Conservation (phyloP, 1,140 invertebrate species). For the Lordiphosa mommai region DNA sequence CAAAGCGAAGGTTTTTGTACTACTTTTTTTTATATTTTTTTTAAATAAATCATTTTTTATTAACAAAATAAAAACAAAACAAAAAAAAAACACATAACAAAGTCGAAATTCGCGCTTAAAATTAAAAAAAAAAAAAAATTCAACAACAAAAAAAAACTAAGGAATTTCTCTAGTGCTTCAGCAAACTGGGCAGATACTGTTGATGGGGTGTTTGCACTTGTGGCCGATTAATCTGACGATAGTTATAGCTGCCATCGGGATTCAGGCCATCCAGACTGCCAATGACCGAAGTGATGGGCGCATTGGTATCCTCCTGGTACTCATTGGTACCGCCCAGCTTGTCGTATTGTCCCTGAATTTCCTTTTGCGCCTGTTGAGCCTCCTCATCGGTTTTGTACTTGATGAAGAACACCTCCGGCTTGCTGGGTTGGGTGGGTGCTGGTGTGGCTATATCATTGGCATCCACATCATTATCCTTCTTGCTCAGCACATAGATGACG, state of each 20-base stretch:
- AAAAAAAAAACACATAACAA: constrained; percentile 33
- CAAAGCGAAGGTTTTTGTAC: constrained; percentile 27
- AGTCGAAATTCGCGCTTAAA: constrained; percentile 48
- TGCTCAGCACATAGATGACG: constrained; percentile 90
- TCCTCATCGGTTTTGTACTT: constrained; percentile 86
- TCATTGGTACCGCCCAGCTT: constrained; percentile 74
- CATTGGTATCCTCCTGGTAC: constrained; percentile 69
- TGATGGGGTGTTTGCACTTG: constrained; percentile 11
- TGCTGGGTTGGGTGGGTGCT: constrained; percentile 86
- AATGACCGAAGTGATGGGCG: constrained; percentile 71
- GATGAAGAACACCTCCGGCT: constrained; percentile 89
- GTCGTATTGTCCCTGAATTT: constrained; percentile 78
- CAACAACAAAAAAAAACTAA: constrained; percentile 1
- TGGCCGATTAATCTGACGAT: constrained; percentile 51
- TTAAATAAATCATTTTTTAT: constrained; percentile 54
- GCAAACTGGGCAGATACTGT: constrained; percentile 56
- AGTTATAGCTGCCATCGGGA: constrained; percentile 75
- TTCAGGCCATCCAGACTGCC: constrained; percentile 70
- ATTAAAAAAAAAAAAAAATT: constrained; percentile 50
- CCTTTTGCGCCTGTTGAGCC: constrained; percentile 70
- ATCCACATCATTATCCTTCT: constrained; percentile 85
- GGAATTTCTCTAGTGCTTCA: constrained; percentile 47
- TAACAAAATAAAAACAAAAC: constrained; percentile 32
- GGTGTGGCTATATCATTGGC: constrained; percentile 85
- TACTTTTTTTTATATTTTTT: constrained; percentile 14